phyloP scores from a whole-genome alignment of 2,888 invertebrate genomes.

The Drosophila tanythrix region DNA sequence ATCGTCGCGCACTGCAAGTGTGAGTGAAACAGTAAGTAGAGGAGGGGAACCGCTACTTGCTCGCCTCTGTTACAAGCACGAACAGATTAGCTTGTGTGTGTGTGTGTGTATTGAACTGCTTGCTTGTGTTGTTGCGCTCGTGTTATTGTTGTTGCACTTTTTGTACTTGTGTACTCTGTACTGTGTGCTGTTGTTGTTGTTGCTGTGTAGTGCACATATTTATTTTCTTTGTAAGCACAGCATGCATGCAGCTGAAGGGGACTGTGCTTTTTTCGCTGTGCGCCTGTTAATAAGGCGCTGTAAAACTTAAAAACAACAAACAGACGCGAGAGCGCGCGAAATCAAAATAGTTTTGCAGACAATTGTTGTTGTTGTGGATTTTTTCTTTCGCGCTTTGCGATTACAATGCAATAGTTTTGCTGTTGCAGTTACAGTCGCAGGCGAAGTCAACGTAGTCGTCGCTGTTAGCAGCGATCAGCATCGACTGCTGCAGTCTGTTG shows the following conservation, averaged over 20 bases:
- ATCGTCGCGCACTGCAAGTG: constrained; percentile 33
- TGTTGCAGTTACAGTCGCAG: constrained; percentile 20
- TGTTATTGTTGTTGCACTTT: constrained; percentile 52
- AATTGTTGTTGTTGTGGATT: constrained; percentile 26
- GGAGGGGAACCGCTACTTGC: constrained; percentile 3
- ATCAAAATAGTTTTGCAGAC: constrained; percentile 48
- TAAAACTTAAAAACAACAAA: constrained; percentile 84
- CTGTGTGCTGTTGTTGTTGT: constrained; percentile 14
- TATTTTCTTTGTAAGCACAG: constrained; percentile 67
- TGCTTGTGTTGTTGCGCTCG: constrained; percentile 39
- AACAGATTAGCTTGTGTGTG: constrained; percentile 39
- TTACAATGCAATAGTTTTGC: constrained; percentile 4
- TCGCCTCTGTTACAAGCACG: constrained; percentile 33
- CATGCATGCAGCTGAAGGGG: constrained; percentile 35
- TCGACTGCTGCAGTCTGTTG: constrained; percentile 24
- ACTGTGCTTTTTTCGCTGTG: constrained; percentile 64
- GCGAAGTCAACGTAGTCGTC: neutral
- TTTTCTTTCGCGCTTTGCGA: neutral
- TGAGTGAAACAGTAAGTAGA: constrained; percentile 42
- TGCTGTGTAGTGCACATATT: constrained; percentile 48
- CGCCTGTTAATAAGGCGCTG: constrained; percentile 81
- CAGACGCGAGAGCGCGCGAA: constrained; percentile 62
- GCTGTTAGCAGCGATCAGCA: constrained; percentile 14
- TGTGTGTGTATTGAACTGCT: constrained; percentile 64
- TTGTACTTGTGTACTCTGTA: constrained; percentile 24